phyloP scores from a whole-genome alignment of 2,113 vertebrate genomes.

The Chiloscyllium plagiosum region DNA sequence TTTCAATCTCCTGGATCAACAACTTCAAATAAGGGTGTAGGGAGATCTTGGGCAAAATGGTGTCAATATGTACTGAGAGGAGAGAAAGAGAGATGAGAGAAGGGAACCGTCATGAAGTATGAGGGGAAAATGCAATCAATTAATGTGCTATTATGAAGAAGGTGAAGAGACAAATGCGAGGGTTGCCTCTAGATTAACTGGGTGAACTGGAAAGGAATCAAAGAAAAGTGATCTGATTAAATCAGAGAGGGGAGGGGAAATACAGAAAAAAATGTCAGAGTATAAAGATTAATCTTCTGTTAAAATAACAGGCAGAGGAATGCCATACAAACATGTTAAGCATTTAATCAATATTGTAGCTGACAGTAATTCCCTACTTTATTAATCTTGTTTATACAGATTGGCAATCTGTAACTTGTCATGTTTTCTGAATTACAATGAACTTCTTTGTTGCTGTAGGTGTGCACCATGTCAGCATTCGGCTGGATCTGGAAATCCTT shows the following conservation, averaged over 20 bases:
- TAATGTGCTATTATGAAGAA: neutral
- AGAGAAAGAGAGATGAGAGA: no score
- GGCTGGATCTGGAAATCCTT: constrained; percentile 70
- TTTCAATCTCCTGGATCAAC: no score
- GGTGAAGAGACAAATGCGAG: neutral
- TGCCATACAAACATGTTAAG: neutral
- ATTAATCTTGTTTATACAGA: neutral
- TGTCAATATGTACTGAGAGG: no score
- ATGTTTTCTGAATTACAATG: constrained; percentile 3
- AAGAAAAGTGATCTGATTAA: neutral
- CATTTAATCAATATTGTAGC: neutral
- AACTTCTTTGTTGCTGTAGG: constrained; percentile 57
- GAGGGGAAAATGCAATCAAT: neutral
- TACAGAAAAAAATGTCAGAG: neutral
- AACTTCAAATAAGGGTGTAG: no score
- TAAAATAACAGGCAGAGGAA: neutral
- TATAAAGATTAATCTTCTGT: neutral
- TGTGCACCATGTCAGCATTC: constrained; percentile 74
- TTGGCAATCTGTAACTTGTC: neutral
- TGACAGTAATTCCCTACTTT: neutral
- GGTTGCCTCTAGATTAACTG: neutral
- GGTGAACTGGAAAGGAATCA: neutral
- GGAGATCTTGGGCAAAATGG: no score
- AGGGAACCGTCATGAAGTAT: neutral
- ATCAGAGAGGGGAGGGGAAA: neutral